Percentiles rank a stretch among this genome's conserved stretches.
Evolutionary conservation across 2,113 vertebrate species (phyloP).

Genomic region (Mus pahari): DNA sequence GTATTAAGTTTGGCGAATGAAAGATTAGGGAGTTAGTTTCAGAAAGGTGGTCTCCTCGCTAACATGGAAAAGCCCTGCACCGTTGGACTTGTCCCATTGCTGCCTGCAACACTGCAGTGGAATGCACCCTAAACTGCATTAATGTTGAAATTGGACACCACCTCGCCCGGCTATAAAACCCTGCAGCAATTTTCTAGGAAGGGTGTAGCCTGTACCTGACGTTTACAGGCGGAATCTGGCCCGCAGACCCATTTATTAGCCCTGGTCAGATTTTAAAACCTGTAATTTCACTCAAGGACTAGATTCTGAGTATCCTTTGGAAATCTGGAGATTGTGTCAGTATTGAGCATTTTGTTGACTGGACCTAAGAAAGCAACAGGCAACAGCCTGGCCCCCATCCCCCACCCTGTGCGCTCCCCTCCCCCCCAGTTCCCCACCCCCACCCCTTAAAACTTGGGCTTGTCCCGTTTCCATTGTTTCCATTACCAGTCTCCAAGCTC

Average conservation of each 20-base stretch:
- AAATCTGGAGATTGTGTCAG: slow-evolving; percentile 56
- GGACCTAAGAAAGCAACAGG: slow-evolving; percentile 20
- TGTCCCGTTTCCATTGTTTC: background rate
- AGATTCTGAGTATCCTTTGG: slow-evolving; percentile 36
- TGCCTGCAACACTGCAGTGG: background rate
- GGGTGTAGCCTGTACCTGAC: background rate
- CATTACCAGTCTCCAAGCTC: background rate
- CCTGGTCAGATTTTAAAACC: slow-evolving; percentile 35
- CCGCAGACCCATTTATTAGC: slow-evolving; percentile 5
- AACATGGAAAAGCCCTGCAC: background rate
- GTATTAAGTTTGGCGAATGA: slow-evolving; percentile 36
- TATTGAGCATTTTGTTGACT: slow-evolving; percentile 14
- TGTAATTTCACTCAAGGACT: background rate
- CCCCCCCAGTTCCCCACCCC: too few species aligned
- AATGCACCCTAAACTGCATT: slow-evolving; percentile 17
- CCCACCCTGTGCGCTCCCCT: rapidly evolving
- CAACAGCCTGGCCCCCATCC: background rate
- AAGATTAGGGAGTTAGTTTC: slow-evolving; percentile 32
- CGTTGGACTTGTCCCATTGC: background rate
- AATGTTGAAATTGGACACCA: background rate
- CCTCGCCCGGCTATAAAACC: background rate
- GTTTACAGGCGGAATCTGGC: background rate
- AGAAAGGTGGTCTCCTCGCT: background rate
- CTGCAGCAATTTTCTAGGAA: slow-evolving; percentile 43
- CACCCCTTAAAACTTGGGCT: too few species aligned